phyloP scores from a whole-genome alignment of 2,797 vertebrate genomes.

The Anas bahamensis region DNA sequence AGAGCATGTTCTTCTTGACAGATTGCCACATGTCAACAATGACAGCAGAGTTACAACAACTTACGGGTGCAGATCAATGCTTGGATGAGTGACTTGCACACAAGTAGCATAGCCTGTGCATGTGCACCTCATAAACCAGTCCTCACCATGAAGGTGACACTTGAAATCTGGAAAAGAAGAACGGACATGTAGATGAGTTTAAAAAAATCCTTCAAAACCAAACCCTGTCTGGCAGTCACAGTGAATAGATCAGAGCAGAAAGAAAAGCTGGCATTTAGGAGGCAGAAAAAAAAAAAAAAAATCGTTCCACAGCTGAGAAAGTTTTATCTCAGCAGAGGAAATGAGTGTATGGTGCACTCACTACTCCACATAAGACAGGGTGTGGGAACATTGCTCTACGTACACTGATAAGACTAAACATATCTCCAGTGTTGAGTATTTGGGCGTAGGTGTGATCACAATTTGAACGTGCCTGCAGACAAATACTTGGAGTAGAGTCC shows the following conservation, averaged over 20 bases:
- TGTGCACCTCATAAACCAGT: background rate
- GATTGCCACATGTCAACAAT: background rate
- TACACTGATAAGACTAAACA: too few relatives aligned
- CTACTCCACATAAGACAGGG: background rate
- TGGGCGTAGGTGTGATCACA: background rate
- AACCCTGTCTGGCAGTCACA: background rate
- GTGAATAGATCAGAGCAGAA: background rate
- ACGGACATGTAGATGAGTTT: background rate
- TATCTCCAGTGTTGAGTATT: background rate
- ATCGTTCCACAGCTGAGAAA: background rate
- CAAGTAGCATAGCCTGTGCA: background rate
- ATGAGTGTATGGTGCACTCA: fast-evolving
- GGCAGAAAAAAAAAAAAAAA: background rate
- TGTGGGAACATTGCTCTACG: background rate
- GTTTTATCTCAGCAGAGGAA: background rate
- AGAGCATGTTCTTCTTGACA: background rate
- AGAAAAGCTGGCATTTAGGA: background rate
- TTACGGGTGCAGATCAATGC: background rate
- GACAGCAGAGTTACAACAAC: background rate
- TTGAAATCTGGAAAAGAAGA: background rate
- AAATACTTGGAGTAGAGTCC: background rate
- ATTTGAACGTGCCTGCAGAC: background rate
- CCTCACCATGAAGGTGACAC: background rate
- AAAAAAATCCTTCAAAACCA: background rate
- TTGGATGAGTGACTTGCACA: background rate